Conservation (phyloP, 2,113 vertebrate species). For the Mixornis gularis region DNA sequence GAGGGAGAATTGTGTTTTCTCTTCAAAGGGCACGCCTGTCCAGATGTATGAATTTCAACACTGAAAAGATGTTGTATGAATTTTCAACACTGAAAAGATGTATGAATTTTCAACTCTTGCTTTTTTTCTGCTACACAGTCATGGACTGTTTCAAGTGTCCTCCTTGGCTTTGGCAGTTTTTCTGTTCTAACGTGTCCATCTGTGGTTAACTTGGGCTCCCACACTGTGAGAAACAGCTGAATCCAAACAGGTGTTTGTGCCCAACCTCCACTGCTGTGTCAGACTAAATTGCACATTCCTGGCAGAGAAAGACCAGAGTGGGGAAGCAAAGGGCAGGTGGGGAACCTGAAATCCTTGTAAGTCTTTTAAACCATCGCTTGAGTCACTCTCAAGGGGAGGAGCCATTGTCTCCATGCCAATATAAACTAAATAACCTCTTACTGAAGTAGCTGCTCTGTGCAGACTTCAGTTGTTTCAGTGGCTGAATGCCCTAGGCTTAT, state of each 20-base stretch:
- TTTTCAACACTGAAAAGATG: not conserved
- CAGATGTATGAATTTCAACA: not conserved
- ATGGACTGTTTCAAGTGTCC: not conserved
- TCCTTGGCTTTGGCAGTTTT: not conserved
- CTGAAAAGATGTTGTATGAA: rapidly evolving
- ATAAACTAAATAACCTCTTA: not conserved
- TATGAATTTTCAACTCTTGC: rapidly evolving
- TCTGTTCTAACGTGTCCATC: not conserved
- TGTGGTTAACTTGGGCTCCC: not conserved
- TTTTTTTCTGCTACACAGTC: not conserved
- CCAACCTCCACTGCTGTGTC: not conserved
- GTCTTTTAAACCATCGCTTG: not conserved
- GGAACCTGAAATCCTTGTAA: not conserved
- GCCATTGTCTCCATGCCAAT: not conserved
- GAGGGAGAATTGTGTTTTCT: not conserved
- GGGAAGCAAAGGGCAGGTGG: not conserved
- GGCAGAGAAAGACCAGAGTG: not conserved
- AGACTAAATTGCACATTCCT: not conserved
- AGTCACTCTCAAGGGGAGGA: not conserved
- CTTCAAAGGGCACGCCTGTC: not conserved
- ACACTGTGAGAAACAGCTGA: not conserved
- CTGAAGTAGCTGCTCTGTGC: not conserved
- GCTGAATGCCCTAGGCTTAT: not conserved
- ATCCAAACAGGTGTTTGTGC: not conserved
- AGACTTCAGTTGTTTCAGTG: not conserved